A percentile compares a stretch with the other conserved stretches of the same genome.
These are phyloP conservation scores for Drosophila yakuba DNA, from an alignment of 1,140 invertebrate species.

Conservation along the genomic window DNA sequence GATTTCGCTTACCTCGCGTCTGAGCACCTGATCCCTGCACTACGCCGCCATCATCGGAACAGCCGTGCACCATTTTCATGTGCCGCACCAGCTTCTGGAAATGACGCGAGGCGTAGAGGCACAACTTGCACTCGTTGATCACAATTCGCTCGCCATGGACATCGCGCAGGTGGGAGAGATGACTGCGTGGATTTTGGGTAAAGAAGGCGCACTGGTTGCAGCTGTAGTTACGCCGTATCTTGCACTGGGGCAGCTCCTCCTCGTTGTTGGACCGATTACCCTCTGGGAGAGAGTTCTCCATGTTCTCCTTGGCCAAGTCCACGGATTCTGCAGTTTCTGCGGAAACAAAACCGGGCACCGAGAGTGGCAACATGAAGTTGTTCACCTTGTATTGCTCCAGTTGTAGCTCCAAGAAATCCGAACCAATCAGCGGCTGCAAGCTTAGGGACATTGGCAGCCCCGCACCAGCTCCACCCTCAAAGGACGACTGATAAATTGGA, in stretches of 20 bases:
- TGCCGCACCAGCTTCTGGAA: slow-evolving; percentile 93
- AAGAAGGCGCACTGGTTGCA: slow-evolving; percentile 90
- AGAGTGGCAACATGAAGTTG: neutral
- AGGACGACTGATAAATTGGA: slow-evolving; percentile 36
- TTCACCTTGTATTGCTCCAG: slow-evolving; percentile 36
- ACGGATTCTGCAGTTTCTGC: neutral
- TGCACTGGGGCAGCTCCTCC: slow-evolving; percentile 89
- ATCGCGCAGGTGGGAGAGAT: slow-evolving; percentile 91
- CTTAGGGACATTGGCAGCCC: neutral
- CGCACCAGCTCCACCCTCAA: slow-evolving; percentile 8
- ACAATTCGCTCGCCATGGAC: slow-evolving; percentile 91
- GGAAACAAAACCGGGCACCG: neutral
- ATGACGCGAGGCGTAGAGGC: slow-evolving; percentile 94
- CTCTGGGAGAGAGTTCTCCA: neutral
- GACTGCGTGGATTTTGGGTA: slow-evolving; percentile 92
- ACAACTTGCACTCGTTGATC: slow-evolving; percentile 92
- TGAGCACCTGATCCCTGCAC: slow-evolving; percentile 36
- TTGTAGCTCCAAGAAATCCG: slow-evolving; percentile 34
- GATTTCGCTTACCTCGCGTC: slow-evolving; percentile 56
- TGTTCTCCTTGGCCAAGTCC: neutral
- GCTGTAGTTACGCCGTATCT: slow-evolving; percentile 91
- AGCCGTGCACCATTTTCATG: slow-evolving; percentile 91
- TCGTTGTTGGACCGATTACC: slow-evolving; percentile 52
- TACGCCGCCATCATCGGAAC: slow-evolving; percentile 57
- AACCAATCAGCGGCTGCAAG: slow-evolving; percentile 4